Base-by-base conservation (phyloP, 2,888 invertebrate genomes). In the Amphiduros pacificus region DNA sequence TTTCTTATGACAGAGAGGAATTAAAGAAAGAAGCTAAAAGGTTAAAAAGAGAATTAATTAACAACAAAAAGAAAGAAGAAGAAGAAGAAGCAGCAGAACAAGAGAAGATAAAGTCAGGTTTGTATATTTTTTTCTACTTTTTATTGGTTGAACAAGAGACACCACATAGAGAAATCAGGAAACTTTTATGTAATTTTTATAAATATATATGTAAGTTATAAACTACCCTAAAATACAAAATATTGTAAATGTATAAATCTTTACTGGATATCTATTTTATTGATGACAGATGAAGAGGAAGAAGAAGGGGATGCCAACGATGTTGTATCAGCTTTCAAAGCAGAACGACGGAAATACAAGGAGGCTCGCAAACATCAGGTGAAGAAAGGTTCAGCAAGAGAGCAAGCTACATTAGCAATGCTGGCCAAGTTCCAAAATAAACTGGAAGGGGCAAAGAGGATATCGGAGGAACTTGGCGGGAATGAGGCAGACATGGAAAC, bases 371-470 rank as follows among this genome's bases (percentile, higher is more conserved):
- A 76, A 49, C 64, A 71, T 56, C 72, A 72, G 48, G 66, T 65
- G 5, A 72, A 70, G 59, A 77, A 79, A 55, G 77, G 77, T 0
- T 55, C 68, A 0, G 66, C 65, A 17, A 67, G 82, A 24, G 81
- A 82, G 62, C 68, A 73, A 9, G 63, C 91, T 77, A 95, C 96
- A 0, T 83, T 94, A 58, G 84, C 89, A 57, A 81, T 96, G 41
- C 83, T 97, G 56, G 88, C 89, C 0, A 92, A 92, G 77, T 97
- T 98, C 80, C 89, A 91, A 78, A 87, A 85, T 1, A 93, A 92
- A 79, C 84, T 95, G 24, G 87, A 88, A 66, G 85, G 86, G 0
- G 88, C 88, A 0, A 91, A 89, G 72, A 68, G 62, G 4, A 17
- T 78, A 26, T 69, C 66, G n/a, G 75, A 74, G 57, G 88, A 89